Percentiles rank a stretch among this genome's conserved stretches.
These are phyloP conservation scores for Chrysomela aeneicollis DNA, from an alignment of 2,888 invertebrate genomes.

Conservation along the genomic window DNA sequence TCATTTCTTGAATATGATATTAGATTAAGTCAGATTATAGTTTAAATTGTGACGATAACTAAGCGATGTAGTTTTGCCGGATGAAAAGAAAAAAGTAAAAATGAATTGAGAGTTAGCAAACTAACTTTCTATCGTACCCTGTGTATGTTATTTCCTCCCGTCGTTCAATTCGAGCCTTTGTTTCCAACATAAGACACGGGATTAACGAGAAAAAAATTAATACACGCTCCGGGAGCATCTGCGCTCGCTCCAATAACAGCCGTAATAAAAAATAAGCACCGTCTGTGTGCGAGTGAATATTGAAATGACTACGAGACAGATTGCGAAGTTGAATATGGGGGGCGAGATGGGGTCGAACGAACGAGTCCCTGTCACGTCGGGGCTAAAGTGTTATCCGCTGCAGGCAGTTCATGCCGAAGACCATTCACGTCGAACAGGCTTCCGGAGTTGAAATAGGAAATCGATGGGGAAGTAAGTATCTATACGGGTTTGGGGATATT, in stretches of 20 bases:
- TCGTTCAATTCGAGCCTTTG: background rate
- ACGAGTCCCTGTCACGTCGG: slow-evolving; percentile 7
- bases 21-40: no score
- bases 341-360: background rate
- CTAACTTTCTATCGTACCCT: background rate
- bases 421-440: slow-evolving; percentile 13
- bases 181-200: background rate
- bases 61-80: no score
- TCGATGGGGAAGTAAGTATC: background rate
- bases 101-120: no score
- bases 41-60: no score
- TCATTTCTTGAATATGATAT: no score
- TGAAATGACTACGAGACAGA: slow-evolving; percentile 25
- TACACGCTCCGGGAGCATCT: slow-evolving; percentile 16
- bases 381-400: slow-evolving; percentile 28
- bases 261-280: slow-evolving; percentile 18
- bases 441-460: slow-evolving; percentile 12
- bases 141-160: background rate
- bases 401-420: slow-evolving; percentile 24
- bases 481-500: background rate
- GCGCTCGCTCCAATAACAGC: slow-evolving; percentile 15
- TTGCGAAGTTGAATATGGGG: slow-evolving; percentile 21
- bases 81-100: no score
- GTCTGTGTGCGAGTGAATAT: slow-evolving; percentile 19
- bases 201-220: background rate